phyloP scores from a whole-genome alignment of 2,113 vertebrate genomes.

The Menidia beryllina region DNA sequence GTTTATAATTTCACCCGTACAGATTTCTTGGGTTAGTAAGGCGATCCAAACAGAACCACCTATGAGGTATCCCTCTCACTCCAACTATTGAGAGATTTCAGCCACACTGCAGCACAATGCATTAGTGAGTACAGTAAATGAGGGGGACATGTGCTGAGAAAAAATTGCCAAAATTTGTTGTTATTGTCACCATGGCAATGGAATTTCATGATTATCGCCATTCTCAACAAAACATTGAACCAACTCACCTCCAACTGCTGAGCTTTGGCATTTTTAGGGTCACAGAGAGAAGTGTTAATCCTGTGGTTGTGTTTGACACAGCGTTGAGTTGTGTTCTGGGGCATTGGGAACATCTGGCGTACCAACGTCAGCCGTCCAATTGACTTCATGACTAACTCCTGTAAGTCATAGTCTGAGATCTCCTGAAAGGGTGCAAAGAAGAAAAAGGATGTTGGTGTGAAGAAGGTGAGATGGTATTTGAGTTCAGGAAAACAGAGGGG shows the following conservation, averaged over 20 bases:
- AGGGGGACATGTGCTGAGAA: too few relatives aligned
- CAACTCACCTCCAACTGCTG: constrained; percentile 92
- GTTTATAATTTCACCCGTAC: too few relatives aligned
- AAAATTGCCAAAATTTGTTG: too few relatives aligned
- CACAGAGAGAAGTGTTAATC: constrained; percentile 96
- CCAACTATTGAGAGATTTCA: too few relatives aligned
- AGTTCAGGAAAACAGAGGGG: constrained; percentile 8
- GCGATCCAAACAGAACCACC: too few relatives aligned
- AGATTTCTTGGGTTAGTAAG: too few relatives aligned
- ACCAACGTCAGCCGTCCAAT: constrained; percentile 96
- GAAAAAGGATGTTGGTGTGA: not conserved
- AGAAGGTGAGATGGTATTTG: not conserved
- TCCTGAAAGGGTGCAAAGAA: constrained; percentile 81
- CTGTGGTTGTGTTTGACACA: constrained; percentile 96
- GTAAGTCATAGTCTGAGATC: constrained; percentile 92
- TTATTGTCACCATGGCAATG: too few relatives aligned
- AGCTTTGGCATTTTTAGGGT: constrained; percentile 93
- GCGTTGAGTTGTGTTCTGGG: constrained; percentile 94
- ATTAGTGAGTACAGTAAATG: too few relatives aligned
- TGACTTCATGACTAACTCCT: constrained; percentile 97
- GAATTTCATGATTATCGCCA: not conserved
- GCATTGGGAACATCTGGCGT: constrained; percentile 94
- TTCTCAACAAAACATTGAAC: not conserved
- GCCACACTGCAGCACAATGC: too few relatives aligned
- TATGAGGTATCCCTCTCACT: too few relatives aligned